Evolutionary conservation across 2,888 invertebrate genomes (phyloP), one percentile per base, ranked within the genome.

Genomic region (Ennomos erosarius): DNA sequence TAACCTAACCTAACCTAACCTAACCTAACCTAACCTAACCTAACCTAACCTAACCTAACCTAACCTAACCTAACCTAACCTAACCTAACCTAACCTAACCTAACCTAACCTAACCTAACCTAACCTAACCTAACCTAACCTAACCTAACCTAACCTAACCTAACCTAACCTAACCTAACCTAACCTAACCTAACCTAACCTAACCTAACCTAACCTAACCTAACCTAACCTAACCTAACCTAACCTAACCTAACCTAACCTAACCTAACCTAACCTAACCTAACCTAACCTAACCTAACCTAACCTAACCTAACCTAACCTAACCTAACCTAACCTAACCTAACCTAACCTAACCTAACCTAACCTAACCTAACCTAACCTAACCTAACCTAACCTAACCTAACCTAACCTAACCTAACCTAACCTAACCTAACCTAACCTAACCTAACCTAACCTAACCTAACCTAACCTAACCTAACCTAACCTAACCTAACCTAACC

Each of bases 311-410:
- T 12, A 44, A 39, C 39, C 39, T 39, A 39, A 39, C 39, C 39
- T 39, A 39, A 39, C 39, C 39, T 39, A 39, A 39, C 39, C 39
- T 39, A 39, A 39, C 39, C 39, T 39, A 39, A 39, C 39, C 39
- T 39, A 39, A 39, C 39, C 39, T 36, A 36, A 37, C 37, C 37
- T 47, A 55, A 51, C 55, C 55, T 54, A 49, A 55, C 53, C 53
- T 56, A 56, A 56, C 56, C 56, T 53, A 61, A 53, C 53, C 57
- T 56, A 61, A 54, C 53, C 50, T 61, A 57, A 57, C 53, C 56
- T 56, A 56, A 56, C 53, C 53, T 53, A 61, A 56, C 53, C 53
- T 55, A 47, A 37, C 37, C 37, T 37, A 37, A 37, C 37, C 37
- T 39, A 47, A 47, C 37, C 37, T 51, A 12, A 35, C 34, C 39